Base-by-base conservation (phyloP, 2,797 vertebrate species). In the Bradypodion ventrale region DNA sequence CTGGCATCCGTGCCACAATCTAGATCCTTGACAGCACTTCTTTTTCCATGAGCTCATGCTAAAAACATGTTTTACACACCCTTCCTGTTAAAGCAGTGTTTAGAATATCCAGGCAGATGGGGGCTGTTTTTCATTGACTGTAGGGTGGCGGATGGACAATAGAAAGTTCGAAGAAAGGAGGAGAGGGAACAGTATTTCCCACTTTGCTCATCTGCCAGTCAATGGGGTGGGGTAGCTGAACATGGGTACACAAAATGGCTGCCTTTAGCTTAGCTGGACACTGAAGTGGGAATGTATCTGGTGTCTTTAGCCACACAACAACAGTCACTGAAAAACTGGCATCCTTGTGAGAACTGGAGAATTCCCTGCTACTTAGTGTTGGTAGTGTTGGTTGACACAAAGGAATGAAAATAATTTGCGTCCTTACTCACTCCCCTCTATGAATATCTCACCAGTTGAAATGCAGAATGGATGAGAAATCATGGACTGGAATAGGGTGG, bases 41-140 rank as follows among this genome's bases (percentile, higher is more conserved):
- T 69, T 69, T 79, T 82, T 65, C 87, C 69, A 27, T 80, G 75
- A 85, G 65, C 83, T 88, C 87, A 85, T 42, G 40, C 63, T 29
- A 44, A 19, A 79, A 88, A 35, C 75, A 82, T 78, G n/a, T 84
- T 73, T 72, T 27, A 73, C 74, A 78, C 62, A 72, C 74, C 46
- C 78, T 81, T 52, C 68, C 78, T 46, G 74, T 32, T 81, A 65
- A 81, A 77, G 60, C 46, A 84, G 2, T 52, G 59, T 44, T 65
- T 44, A 78, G 63, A 10, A 29, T 29, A 82, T 59, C 35, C 60
- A 32, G 37, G 68, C 40, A 42, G n/a, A 76, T 77, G 35, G 60
- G 44, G 42, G 63, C 52, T 82, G 16, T 62, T 77, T 81, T 72
- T 73, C 78, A 78, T 75, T 87, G 77, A 70, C 65, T 52, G 44